Evolutionary conservation across 1,140 invertebrate species (phyloP).

Genomic region (Lasioglossum albipes): DNA sequence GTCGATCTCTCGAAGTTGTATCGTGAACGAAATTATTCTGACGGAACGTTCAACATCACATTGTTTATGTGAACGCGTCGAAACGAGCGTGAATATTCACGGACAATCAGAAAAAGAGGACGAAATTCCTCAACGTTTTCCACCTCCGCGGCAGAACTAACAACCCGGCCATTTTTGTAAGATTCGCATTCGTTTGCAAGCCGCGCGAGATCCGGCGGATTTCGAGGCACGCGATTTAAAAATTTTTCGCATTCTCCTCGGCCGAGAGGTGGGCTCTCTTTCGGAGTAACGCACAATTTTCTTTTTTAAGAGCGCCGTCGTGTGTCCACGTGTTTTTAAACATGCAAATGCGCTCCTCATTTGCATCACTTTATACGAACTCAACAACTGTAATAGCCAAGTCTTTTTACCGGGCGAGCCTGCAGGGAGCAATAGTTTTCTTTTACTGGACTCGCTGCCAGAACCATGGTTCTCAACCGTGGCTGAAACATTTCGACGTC

Average conservation of each 20-base stretch:
- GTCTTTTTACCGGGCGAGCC: not conserved
- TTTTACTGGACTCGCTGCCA: not conserved
- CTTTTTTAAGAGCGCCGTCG: not conserved
- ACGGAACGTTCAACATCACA: no score
- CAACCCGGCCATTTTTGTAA: no score
- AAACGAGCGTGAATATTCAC: no score
- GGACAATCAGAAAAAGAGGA: no score
- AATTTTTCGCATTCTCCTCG: not conserved
- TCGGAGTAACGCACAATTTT: not conserved
- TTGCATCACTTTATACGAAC: conserved; percentile 6
- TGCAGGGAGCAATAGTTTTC: not conserved
- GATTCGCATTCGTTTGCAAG: not conserved
- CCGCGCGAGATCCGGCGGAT: not conserved
- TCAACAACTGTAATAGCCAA: conserved; percentile 6
- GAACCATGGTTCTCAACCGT: not conserved
- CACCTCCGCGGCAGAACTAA: no score
- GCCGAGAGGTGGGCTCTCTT: not conserved
- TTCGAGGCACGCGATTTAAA: not conserved
- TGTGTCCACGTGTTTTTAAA: conserved; percentile 3
- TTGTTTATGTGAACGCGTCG: no score
- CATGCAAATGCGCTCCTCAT: conserved; percentile 3
- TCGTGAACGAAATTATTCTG: no score
- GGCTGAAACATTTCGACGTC: not conserved
- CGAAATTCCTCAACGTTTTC: no score
- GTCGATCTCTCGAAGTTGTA: no score